phyloP scores from a whole-genome alignment of 1,140 invertebrate species.

The Mylabris phalerata region DNA sequence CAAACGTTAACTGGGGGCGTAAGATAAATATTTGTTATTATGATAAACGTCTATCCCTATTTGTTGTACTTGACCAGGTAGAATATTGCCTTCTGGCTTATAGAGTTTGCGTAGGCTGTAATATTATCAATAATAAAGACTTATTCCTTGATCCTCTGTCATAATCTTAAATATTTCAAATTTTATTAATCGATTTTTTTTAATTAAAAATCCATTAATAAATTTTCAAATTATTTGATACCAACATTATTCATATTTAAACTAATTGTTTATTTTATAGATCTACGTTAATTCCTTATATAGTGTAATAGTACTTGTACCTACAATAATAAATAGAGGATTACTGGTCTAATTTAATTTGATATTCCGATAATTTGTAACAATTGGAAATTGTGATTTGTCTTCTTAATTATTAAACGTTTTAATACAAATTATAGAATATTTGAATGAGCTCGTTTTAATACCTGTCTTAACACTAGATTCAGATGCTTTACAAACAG shows the following conservation, averaged over 20 bases:
- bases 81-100: constrained; percentile 12
- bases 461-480: constrained; percentile 26
- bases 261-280: too few relatives aligned
- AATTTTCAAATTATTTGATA: too few relatives aligned
- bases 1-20: constrained; percentile 10
- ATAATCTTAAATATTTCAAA: too few relatives aligned
- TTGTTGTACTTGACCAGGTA: constrained; percentile 15
- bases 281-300: too few relatives aligned
- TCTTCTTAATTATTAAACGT: neutral
- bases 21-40: constrained; percentile 12
- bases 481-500: constrained; percentile 19
- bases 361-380: too few relatives aligned
- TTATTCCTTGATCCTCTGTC: constrained; percentile 6
- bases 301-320: too few relatives aligned
- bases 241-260: too few relatives aligned
- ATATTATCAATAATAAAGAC: constrained; percentile 9
- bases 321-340: too few relatives aligned
- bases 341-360: too few relatives aligned
- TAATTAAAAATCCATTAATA: too few relatives aligned
- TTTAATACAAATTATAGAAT: neutral
- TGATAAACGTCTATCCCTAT: constrained; percentile 9
- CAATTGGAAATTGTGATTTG: too few relatives aligned
- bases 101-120: constrained; percentile 6
- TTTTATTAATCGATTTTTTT: too few relatives aligned
- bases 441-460: constrained; percentile 18